These are phyloP conservation scores for Lepisosteus osseus DNA, from an alignment of 2,113 vertebrate genomes.

Conservation along the genomic window DNA sequence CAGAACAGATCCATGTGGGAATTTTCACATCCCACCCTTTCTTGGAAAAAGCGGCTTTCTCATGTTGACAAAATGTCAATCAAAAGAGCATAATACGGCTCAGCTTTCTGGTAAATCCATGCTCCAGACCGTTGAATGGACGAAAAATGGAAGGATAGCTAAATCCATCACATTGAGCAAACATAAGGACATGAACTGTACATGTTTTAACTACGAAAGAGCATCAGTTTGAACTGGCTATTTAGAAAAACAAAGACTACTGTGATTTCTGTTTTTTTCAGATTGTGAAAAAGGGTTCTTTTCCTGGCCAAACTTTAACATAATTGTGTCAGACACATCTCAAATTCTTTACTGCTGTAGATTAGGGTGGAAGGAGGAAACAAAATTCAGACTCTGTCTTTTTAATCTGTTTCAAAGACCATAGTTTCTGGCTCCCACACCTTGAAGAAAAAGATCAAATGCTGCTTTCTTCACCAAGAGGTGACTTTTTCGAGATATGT, in stretches of 20 bases:
- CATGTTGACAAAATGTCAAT: slow-evolving; percentile 30
- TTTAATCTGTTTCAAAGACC: too few species aligned
- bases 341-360: too few species aligned
- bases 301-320: too few species aligned
- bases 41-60: neutral
- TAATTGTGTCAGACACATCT: too few species aligned
- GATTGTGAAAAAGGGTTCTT: too few species aligned
- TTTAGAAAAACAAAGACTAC: neutral
- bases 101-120: slow-evolving; percentile 3
- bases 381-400: too few species aligned
- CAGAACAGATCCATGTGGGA: neutral
- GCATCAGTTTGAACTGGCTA: neutral
- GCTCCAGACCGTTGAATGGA: neutral
- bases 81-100: slow-evolving; percentile 13
- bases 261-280: neutral
- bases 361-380: too few species aligned
- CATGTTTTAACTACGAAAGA: neutral
- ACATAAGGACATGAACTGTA: neutral
- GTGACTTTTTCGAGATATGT: too few species aligned
- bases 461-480: too few species aligned
- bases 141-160: neutral
- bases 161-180: neutral
- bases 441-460: too few species aligned
- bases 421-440: too few species aligned
- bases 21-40: slow-evolving; percentile 1